Percentiles rank a stretch among this genome's conserved stretches.
Evolutionary conservation across 2,797 vertebrate species (phyloP).

Genomic region (Anguilla pacifica): DNA sequence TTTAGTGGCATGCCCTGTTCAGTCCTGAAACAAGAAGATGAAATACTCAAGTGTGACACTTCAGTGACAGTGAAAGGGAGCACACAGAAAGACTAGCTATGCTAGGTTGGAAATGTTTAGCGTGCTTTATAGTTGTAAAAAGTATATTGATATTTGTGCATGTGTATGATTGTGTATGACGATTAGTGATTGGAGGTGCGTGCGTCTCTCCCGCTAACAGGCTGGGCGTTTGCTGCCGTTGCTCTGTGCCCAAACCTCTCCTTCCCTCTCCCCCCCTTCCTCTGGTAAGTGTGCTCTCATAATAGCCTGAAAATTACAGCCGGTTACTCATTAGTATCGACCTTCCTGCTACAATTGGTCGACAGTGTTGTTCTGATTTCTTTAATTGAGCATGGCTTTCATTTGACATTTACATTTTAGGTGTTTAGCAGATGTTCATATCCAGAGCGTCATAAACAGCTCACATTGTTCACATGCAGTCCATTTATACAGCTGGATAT

Average conservation of each 20-base stretch:
- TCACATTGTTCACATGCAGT: not conserved
- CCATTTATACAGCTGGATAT: not conserved
- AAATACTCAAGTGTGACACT: no score
- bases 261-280: constrained; percentile 35
- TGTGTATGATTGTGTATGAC: not conserved
- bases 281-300: constrained; percentile 54
- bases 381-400: not conserved
- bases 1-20: not conserved
- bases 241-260: constrained; percentile 52
- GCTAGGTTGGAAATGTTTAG: no score
- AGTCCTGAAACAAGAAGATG: no score
- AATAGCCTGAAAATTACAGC: not conserved
- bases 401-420: not conserved
- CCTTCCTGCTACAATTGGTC: not conserved
- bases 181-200: not conserved
- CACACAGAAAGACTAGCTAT: no score
- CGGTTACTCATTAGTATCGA: not conserved
- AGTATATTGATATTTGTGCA: not conserved
- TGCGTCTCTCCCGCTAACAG: constrained; percentile 45
- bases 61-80: no score
- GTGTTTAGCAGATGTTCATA: not conserved
- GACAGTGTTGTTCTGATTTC: not conserved
- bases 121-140: no score
- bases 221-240: constrained; percentile 44
- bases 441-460: not conserved